Evolutionary conservation across 2,888 invertebrate genomes (phyloP).

Genomic region (Hipparchia semele): DNA sequence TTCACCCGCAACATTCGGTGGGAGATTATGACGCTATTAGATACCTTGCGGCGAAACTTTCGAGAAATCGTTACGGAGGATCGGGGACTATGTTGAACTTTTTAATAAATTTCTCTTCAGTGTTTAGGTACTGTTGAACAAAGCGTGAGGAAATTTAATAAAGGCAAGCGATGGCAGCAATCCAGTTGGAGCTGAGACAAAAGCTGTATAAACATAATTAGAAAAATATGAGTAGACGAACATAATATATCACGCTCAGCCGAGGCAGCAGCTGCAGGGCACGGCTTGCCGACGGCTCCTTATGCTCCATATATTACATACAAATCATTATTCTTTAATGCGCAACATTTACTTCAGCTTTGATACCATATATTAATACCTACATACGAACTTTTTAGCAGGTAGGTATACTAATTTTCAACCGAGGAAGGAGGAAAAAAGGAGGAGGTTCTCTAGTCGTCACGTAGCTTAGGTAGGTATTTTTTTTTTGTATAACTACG

Average conservation of each 20-base stretch:
- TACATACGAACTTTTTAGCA: not conserved
- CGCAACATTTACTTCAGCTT: not conserved
- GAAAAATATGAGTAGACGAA: slow-evolving; percentile 43
- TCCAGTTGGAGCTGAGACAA: slow-evolving; percentile 39
- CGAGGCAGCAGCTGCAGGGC: slow-evolving; percentile 45
- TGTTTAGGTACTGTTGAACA: slow-evolving; percentile 38
- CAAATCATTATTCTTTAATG: not conserved
- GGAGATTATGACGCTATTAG: slow-evolving; percentile 55
- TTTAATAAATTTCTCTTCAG: slow-evolving; percentile 47
- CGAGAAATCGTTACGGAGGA: slow-evolving; percentile 4
- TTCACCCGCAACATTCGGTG: slow-evolving; percentile 55
- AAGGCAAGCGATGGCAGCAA: slow-evolving; percentile 43
- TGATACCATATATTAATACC: not conserved
- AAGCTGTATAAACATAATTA: slow-evolving; percentile 54
- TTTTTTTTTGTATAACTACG: no score
- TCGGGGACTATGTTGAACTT: slow-evolving; percentile 28
- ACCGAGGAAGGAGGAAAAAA: no score
- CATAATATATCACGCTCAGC: slow-evolving; percentile 45
- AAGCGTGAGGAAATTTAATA: slow-evolving; percentile 50
- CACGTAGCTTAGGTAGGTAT: no score
- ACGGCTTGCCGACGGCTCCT: slow-evolving; percentile 45
- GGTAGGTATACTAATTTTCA: not conserved
- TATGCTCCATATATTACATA: slow-evolving; percentile 26
- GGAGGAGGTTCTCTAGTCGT: no score
- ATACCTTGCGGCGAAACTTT: slow-evolving; percentile 40